phyloP scores from a whole-genome alignment of 2,888 invertebrate species.

The Drosophila cracens region DNA sequence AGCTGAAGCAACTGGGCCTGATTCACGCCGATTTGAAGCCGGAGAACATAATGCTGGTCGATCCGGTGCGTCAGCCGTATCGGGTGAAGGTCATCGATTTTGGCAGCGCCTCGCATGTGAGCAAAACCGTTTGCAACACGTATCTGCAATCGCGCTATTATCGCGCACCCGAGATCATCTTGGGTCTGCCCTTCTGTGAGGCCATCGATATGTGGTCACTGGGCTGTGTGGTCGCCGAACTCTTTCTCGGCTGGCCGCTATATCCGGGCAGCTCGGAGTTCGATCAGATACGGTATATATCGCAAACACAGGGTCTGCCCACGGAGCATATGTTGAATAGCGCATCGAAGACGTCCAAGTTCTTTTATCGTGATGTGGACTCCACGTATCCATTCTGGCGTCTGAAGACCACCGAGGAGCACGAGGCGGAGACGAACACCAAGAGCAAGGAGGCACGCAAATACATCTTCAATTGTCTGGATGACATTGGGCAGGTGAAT shows the following conservation, averaged over 20 bases:
- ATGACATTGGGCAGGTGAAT: slow-evolving; percentile 98
- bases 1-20: slow-evolving; percentile 95
- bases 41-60: slow-evolving; percentile 99
- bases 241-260: slow-evolving; percentile 99
- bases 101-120: slow-evolving; percentile 99
- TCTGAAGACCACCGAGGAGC: slow-evolving; percentile 98
- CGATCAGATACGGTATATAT: slow-evolving; percentile 97
- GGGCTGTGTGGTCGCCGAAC: slow-evolving; percentile 99
- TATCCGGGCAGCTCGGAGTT: slow-evolving; percentile 99
- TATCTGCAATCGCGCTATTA: slow-evolving; percentile 99
- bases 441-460: slow-evolving; percentile 99
- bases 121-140: slow-evolving; percentile 99
- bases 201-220: slow-evolving; percentile 99
- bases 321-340: slow-evolving; percentile 98
- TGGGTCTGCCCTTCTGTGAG: slow-evolving; percentile 99
- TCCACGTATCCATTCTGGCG: slow-evolving; percentile 95
- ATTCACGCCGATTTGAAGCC: slow-evolving; percentile 99
- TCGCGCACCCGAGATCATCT: slow-evolving; percentile 98
- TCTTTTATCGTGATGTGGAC: slow-evolving; percentile 98
- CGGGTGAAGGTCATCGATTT: slow-evolving; percentile 99
- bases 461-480: slow-evolving; percentile 99
- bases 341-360: slow-evolving; percentile 99
- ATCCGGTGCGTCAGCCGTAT: slow-evolving; percentile 98
- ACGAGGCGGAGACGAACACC: slow-evolving; percentile 98
- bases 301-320: slow-evolving; percentile 98